Percentiles rank a stretch among this genome's conserved stretches.
These are phyloP conservation scores for Syrrhaptes paradoxus DNA, from an alignment of 2,113 vertebrate genomes.

Conservation along the genomic window DNA sequence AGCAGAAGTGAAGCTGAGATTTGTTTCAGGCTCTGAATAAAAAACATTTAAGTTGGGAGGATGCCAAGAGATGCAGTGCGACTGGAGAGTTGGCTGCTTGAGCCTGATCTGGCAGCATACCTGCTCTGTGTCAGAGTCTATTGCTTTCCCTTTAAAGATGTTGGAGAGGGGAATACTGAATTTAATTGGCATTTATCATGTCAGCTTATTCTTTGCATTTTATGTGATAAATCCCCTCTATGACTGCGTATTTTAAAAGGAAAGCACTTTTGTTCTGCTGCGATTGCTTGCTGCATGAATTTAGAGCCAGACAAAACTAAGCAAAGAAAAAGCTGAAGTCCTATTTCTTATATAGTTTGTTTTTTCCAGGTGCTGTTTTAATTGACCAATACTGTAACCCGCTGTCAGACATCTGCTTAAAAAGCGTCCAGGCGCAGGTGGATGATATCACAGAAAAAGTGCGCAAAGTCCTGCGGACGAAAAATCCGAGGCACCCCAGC, in stretches of 20 bases:
- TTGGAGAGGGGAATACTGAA: not conserved
- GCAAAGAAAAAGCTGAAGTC: constrained; percentile 8
- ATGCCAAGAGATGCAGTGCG: not conserved
- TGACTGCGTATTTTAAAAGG: not conserved
- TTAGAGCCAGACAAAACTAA: not conserved
- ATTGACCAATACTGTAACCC: constrained; percentile 98
- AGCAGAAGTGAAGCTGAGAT: not conserved
- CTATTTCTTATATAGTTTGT: constrained; percentile 32
- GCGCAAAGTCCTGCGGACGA: constrained; percentile 85
- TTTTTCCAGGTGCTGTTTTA: constrained; percentile 85
- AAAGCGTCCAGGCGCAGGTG: constrained; percentile 84
- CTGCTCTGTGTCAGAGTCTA: not conserved
- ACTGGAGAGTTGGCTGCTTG: not conserved
- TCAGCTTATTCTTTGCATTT: not conserved
- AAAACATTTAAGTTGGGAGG: not conserved
- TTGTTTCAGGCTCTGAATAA: not conserved
- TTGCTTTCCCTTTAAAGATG: not conserved
- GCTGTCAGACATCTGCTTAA: constrained; percentile 86
- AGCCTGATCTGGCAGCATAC: not conserved
- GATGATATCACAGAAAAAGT: constrained; percentile 88
- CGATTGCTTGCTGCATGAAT: not conserved
- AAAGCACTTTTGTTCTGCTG: not conserved
- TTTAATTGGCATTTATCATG: not conserved
- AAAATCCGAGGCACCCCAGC: constrained; percentile 89
- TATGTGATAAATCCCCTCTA: not conserved